A percentile compares a stretch with the other conserved stretches of the same genome.
Conservation (phyloP, 37 sponge, comb jelly and placozoan genomes). For the Beroe ovata region DNA sequence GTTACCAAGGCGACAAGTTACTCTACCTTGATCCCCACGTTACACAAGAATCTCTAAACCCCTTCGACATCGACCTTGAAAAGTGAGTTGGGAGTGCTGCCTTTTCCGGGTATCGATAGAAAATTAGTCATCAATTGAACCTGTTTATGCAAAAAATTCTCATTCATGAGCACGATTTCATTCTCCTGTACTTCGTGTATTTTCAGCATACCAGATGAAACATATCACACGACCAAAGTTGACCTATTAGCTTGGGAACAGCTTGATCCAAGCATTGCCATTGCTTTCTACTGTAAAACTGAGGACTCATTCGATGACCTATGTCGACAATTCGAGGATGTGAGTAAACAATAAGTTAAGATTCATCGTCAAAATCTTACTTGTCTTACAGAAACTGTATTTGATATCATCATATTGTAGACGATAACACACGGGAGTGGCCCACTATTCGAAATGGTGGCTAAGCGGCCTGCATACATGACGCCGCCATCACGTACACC, state of each 20-base stretch:
- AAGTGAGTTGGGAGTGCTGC: constrained; percentile 23
- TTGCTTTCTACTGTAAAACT: constrained; percentile 60
- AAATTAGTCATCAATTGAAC: too few relatives aligned
- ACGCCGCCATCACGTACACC: constrained; percentile 25
- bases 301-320: constrained; percentile 33
- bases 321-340: constrained; percentile 6
- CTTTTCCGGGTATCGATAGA: too few relatives aligned
- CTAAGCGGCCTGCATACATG: constrained; percentile 35
- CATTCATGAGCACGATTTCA: too few relatives aligned
- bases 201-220: constrained; percentile 44
- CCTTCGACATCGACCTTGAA: constrained; percentile 51
- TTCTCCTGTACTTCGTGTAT: too few relatives aligned
- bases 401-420: not conserved
- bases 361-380: too few relatives aligned
- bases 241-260: constrained; percentile 60
- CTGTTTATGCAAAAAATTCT: too few relatives aligned
- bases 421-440: constrained; percentile 5
- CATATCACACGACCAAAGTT: constrained; percentile 33
- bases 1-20: constrained; percentile 76
- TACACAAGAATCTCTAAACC: constrained; percentile 54
- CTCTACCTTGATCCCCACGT: constrained; percentile 65
- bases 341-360: not conserved
- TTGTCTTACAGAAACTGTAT: too few relatives aligned
- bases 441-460: constrained; percentile 47
- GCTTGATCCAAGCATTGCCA: constrained; percentile 42